Base-by-base conservation (phyloP, 2,888 invertebrate genomes). In the Cantharis rufa region DNA sequence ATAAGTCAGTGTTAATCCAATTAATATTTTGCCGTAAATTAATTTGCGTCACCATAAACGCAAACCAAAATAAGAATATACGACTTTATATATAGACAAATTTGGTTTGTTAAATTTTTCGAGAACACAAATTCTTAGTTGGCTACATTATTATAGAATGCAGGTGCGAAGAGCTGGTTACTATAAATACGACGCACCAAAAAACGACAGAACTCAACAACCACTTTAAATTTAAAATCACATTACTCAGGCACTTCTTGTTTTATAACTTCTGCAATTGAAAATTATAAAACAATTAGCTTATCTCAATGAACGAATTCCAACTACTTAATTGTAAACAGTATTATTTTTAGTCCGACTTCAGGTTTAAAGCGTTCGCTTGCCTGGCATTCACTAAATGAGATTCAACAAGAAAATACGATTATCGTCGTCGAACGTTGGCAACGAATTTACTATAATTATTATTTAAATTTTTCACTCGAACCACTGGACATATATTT, bases 21-120 rank as follows among this genome's bases (percentile, higher is more conserved):
- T n/a, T 48, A 13, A 66, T 21, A 64, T 5, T 21, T 66, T 21
- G 13, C 10, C 13, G 13, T 21, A 66, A 48, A 21, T 63, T 66
- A 66, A 21, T n/a, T 5, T 64, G 71, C 77, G 78, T 78, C 78
- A 75, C 75, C 66, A 76, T 62, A 62, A 62, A 64, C 28, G 72
- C 63, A 13, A 66, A 66, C 64, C 70, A 75, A 80, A 74, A 66
- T 69, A 75, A 76, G 72, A 70, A 71, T 75, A 71, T 75, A 76
- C 75, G 71, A 70, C 62, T 75, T 70, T 79, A 80, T 74, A 77
- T 78, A 78, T 80, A 78, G 74, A 64, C 75, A 78, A 80, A 75
- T 76, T 75, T 75, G 78, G 77, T 77, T 76, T 79, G 66, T 76
- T 63, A 70, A 64, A 69, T 74, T 72, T 76, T 77, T 70, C 70